These are phyloP conservation scores for Eptesicus fuscus DNA, from an alignment of 2,113 vertebrate species.

Conservation along the genomic window DNA sequence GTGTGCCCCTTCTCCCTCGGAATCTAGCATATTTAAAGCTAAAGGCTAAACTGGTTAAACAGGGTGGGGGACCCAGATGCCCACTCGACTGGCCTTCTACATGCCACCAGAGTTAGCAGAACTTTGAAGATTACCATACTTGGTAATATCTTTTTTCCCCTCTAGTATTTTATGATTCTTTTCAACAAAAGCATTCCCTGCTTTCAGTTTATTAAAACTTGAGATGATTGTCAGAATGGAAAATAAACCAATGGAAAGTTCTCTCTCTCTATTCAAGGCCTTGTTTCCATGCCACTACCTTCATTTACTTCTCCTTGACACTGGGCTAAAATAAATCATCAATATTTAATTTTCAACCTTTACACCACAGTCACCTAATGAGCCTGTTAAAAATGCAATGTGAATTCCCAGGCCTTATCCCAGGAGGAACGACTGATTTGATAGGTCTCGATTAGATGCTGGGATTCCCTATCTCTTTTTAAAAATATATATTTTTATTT, in stretches of 20 bases:
- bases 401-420: background rate
- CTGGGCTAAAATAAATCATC: background rate
- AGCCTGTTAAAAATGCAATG: background rate
- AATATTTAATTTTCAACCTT: background rate
- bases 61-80: background rate
- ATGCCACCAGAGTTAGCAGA: background rate
- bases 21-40: background rate
- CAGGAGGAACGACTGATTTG: background rate
- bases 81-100: background rate
- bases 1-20: background rate
- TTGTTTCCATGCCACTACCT: background rate
- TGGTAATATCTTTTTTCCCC: background rate
- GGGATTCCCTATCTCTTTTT: background rate
- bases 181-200: background rate
- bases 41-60: background rate
- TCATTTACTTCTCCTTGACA: background rate
- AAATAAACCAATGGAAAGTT: background rate
- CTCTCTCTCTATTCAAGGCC: background rate
- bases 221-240: background rate
- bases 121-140: background rate
- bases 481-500: too few species aligned
- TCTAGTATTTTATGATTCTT: background rate
- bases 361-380: background rate
- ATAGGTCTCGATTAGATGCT: background rate
- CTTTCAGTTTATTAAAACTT: background rate